Conservation (phyloP, 30 jellyfish, hydroid and myxozoan genomes). For the Nemopilema nomurai region DNA sequence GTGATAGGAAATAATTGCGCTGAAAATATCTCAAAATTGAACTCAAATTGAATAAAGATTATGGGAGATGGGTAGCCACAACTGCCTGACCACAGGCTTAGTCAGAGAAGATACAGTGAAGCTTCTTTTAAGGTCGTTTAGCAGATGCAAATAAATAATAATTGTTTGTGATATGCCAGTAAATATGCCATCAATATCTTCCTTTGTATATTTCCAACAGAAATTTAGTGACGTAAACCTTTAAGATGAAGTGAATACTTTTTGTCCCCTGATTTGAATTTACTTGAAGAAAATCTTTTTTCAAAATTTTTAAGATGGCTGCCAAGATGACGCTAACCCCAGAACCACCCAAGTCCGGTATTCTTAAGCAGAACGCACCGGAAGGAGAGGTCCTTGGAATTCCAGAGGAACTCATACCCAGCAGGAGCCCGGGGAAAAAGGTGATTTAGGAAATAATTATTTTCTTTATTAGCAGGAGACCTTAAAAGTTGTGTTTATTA, state of each 20-base stretch:
- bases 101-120: no score
- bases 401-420: conserved; percentile 56
- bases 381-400: conserved; percentile 48
- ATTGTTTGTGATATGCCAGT: no score
- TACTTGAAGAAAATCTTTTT: neutral
- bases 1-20: no score
- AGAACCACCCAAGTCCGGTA: conserved; percentile 75
- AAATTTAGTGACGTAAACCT: neutral
- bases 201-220: no score
- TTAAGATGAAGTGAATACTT: neutral
- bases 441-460: neutral
- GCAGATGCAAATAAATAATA: no score
- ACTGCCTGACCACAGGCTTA: no score
- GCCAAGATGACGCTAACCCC: conserved; percentile 56
- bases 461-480: neutral
- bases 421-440: conserved; percentile 51
- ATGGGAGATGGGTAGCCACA: no score
- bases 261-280: neutral
- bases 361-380: conserved; percentile 56
- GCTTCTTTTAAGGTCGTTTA: no score
- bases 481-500: neutral
- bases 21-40: no score
- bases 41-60: no score
- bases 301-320: conserved; percentile 57
- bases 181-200: no score